phyloP scores from a whole-genome alignment of 2,888 invertebrate species.

The Notodonta dromedarius region DNA sequence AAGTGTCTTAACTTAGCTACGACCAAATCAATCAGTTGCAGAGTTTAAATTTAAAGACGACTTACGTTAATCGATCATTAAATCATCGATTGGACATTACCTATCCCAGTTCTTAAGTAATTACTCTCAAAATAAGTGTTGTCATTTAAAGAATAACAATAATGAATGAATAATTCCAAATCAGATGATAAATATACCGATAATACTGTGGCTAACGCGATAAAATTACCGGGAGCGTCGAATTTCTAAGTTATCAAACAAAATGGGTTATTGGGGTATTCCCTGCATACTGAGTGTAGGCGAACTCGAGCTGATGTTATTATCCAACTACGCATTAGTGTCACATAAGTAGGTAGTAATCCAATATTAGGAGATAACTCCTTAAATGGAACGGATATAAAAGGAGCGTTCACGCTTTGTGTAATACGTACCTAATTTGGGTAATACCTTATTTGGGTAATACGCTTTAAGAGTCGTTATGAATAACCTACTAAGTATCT shows the following conservation, averaged over 20 bases:
- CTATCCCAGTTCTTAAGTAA: no score
- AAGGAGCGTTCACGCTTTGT: background rate
- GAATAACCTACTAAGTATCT: background rate
- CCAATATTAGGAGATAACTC: background rate
- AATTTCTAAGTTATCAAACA: slow-evolving; percentile 39
- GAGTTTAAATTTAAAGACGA: no score
- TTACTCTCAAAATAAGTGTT: no score
- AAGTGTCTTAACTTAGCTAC: no score
- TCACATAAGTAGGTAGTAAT: background rate
- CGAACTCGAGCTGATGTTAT: slow-evolving; percentile 24
- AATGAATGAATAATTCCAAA: no score
- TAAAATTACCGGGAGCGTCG: slow-evolving; percentile 24
- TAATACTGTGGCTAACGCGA: background rate
- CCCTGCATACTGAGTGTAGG: slow-evolving; percentile 25
- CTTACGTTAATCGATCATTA: no score
- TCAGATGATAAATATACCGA: no score
- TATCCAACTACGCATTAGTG: slow-evolving; percentile 6
- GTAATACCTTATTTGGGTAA: background rate
- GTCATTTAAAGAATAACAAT: no score
- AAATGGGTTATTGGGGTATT: slow-evolving; percentile 53
- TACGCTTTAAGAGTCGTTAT: background rate
- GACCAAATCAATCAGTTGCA: no score
- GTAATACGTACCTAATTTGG: background rate
- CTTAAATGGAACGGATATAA: background rate
- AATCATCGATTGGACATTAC: no score